These are phyloP conservation scores for Malurus splendens DNA, from an alignment of 2,797 vertebrate genomes.

Conservation along the genomic window DNA sequence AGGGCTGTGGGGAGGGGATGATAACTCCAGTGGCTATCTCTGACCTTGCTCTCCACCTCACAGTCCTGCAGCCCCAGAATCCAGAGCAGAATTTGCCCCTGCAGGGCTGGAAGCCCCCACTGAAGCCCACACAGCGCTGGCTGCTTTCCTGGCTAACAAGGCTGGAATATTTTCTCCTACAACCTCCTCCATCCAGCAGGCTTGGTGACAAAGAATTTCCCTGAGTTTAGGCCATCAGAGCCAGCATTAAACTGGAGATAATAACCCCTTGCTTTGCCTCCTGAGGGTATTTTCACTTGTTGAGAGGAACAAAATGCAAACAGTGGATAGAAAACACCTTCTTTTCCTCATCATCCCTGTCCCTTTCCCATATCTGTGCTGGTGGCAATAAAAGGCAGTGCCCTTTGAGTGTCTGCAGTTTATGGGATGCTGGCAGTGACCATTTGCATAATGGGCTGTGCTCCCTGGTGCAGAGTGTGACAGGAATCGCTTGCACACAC, in stretches of 20 bases:
- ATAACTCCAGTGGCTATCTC: background rate
- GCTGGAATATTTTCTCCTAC: background rate
- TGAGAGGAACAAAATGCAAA: background rate
- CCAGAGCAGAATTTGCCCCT: background rate
- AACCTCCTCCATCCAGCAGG: background rate
- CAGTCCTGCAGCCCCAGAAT: background rate
- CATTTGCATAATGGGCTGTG: slow-evolving; percentile 23
- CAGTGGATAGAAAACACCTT: background rate
- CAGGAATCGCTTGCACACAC: slow-evolving; percentile 11
- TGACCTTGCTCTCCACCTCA: background rate
- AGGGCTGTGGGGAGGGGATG: background rate
- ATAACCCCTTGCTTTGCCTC: background rate
- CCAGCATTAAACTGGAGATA: background rate
- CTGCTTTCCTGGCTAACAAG: background rate
- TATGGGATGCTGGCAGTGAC: background rate
- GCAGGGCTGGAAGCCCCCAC: background rate
- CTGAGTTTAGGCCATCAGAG: background rate
- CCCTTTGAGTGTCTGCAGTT: background rate
- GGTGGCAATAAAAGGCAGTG: background rate
- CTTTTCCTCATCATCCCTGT: background rate
- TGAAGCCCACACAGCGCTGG: background rate
- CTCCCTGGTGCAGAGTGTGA: slow-evolving; percentile 28
- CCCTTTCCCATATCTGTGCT: background rate
- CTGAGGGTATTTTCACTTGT: background rate
- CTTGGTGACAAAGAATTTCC: background rate